Evolutionary conservation across 2,888 invertebrate species (phyloP).

Genomic region (Aspidiotus rigidus): DNA sequence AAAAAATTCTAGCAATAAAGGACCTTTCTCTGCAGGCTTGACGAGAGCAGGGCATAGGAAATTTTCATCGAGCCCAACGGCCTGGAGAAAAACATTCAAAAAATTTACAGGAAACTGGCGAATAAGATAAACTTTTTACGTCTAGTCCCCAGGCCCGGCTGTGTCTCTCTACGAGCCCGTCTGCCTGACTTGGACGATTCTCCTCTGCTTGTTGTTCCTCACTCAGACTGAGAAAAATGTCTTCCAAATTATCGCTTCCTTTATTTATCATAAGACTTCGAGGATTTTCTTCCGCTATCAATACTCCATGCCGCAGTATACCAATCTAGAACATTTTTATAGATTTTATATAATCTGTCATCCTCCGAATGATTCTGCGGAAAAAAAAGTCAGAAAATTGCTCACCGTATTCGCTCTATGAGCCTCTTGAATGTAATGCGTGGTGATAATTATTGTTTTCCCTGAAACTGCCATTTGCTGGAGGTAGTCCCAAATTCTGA

Average conservation of each 20-base stretch:
- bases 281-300: constrained; percentile 47
- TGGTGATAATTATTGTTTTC: constrained; percentile 34
- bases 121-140: too few relatives aligned
- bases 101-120: not conserved
- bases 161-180: too few relatives aligned
- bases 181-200: too few relatives aligned
- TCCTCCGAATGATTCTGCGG: too few relatives aligned
- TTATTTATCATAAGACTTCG: constrained; percentile 41
- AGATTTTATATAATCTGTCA: not conserved
- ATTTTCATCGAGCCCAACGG: too few relatives aligned
- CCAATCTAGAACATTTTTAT: constrained; percentile 43
- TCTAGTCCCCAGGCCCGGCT: too few relatives aligned
- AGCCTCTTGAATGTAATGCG: constrained; percentile 37
- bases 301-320: constrained; percentile 47
- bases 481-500: constrained; percentile 35
- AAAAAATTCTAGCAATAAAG: too few relatives aligned
- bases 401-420: constrained; percentile 39
- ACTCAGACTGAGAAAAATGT: constrained; percentile 48
- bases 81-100: too few relatives aligned
- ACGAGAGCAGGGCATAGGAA: too few relatives aligned
- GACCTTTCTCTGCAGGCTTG: too few relatives aligned
- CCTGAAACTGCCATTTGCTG: constrained; percentile 34
- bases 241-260: constrained; percentile 43
- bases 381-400: not conserved
- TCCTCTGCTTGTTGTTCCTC: constrained; percentile 44